These are phyloP conservation scores for Drymodes brunneopygia DNA, from an alignment of 2,113 vertebrate genomes.

Conservation along the genomic window DNA sequence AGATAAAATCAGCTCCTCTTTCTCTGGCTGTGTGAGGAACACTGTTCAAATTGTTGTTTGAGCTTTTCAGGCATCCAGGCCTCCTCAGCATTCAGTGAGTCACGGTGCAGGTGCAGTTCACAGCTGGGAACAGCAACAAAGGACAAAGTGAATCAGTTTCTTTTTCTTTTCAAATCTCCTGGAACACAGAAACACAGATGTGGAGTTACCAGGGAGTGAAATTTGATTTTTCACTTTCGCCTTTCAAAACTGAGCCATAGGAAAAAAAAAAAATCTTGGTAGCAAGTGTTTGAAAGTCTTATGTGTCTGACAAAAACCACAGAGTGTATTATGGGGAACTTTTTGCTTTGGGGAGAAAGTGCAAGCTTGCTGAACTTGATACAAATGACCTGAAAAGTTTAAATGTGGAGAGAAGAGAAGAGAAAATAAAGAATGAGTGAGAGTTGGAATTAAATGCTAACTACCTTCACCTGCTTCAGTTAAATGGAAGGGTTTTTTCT, in stretches of 20 bases:
- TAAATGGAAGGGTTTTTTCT: background rate
- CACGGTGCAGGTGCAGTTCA: constrained; percentile 74
- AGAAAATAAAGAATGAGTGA: constrained; percentile 20
- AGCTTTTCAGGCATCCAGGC: background rate
- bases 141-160: constrained; percentile 64
- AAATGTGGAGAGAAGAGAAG: background rate
- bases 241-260: constrained; percentile 3
- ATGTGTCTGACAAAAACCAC: background rate
- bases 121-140: constrained; percentile 70
- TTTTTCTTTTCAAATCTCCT: constrained; percentile 38
- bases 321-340: background rate
- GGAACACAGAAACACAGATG: constrained; percentile 44
- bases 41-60: constrained; percentile 30
- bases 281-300: constrained; percentile 12
- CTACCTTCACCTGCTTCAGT: background rate
- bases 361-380: constrained; percentile 59
- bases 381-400: constrained; percentile 7
- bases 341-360: constrained; percentile 33
- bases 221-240: constrained; percentile 47
- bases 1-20: constrained; percentile 29
- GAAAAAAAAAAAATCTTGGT: background rate
- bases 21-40: constrained; percentile 2
- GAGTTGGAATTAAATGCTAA: background rate
- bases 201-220: constrained; percentile 25
- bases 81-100: constrained; percentile 24